These are phyloP conservation scores for Coecobrya sp. DNA, from an alignment of 2,888 invertebrate genomes.

Conservation along the genomic window DNA sequence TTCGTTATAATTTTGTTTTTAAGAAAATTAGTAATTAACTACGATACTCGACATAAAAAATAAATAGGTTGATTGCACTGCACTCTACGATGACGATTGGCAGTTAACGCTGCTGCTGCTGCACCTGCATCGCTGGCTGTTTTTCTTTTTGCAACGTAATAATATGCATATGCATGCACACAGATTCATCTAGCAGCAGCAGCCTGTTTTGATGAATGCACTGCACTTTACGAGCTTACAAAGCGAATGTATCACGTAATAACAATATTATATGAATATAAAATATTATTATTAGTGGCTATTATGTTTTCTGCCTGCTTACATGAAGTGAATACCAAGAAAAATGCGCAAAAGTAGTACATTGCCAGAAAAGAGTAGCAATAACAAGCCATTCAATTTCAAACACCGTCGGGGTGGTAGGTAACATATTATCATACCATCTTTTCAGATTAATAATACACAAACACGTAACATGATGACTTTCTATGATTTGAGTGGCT, in stretches of 20 bases:
- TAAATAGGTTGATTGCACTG: background rate
- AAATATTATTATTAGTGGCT: background rate
- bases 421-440: background rate
- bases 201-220: slow-evolving; percentile 18
- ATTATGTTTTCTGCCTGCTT: background rate
- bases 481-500: background rate
- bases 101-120: background rate
- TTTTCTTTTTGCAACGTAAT: background rate
- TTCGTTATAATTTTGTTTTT: background rate
- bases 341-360: background rate
- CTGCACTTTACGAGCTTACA: background rate
- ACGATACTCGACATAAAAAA: background rate
- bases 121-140: background rate
- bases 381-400: slow-evolving; percentile 12
- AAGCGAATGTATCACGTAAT: background rate
- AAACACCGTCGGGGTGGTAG: background rate
- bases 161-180: too few relatives aligned
- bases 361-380: background rate
- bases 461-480: background rate
- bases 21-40: slow-evolving; percentile 51
- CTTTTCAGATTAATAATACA: background rate
- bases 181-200: too few relatives aligned
- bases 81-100: background rate
- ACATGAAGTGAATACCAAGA: background rate
- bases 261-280: background rate